Evolutionary conservation across 2,797 vertebrate genomes (phyloP).

Genomic region (Apodemus agrarius): DNA sequence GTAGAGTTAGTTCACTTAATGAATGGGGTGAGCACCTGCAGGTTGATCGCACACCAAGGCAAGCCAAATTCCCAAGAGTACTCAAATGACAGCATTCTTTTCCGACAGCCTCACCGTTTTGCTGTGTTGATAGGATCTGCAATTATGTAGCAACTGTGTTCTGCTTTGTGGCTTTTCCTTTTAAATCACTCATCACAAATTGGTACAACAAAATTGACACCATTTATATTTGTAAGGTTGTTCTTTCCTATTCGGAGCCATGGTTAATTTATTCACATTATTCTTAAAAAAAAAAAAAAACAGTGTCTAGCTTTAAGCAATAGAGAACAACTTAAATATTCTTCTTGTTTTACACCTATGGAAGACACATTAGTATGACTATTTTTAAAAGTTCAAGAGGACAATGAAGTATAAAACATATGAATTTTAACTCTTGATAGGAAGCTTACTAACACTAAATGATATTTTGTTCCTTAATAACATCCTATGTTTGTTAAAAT

Average conservation of each 20-base stretch:
- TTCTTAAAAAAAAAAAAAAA: conserved; percentile 60
- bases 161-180: neutral
- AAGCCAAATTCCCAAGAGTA: neutral
- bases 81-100: neutral
- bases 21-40: neutral
- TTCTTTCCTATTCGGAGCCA: neutral
- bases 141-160: neutral
- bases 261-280: conserved; percentile 61
- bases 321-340: conserved; percentile 1
- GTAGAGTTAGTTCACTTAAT: neutral
- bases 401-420: neutral
- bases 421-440: neutral
- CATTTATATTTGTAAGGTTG: conserved; percentile 2
- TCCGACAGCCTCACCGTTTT: neutral
- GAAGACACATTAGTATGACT: neutral
- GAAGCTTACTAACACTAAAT: neutral
- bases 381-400: neutral
- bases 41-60: neutral
- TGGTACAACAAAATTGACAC: neutral
- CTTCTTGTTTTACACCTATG: neutral
- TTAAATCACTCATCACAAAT: conserved; percentile 25
- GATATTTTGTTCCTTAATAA: neutral
- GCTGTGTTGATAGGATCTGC: neutral
- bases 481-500: conserved; percentile 3
- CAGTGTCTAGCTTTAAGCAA: neutral